Evolutionary conservation across 2,113 vertebrate species (phyloP).

Genomic region (Atherinomorus stipes): DNA sequence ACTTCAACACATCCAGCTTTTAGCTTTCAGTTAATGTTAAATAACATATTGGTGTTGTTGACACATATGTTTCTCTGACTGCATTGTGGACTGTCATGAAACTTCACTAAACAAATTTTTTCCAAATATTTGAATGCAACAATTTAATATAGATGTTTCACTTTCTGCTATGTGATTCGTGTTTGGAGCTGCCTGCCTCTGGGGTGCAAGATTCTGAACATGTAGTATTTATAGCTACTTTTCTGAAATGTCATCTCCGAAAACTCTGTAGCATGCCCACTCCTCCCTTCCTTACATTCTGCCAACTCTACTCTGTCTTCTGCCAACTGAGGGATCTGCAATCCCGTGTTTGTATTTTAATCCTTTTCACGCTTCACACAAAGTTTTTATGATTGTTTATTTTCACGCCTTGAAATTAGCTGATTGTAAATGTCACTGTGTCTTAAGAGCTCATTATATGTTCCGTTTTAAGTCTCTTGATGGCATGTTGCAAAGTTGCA

Average conservation of each 20-base stretch:
- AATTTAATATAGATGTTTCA: constrained; percentile 1
- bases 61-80: constrained; percentile 5
- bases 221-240: not conserved
- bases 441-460: not conserved
- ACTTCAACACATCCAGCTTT: not conserved
- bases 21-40: not conserved
- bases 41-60: not conserved
- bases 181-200: not conserved
- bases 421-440: not conserved
- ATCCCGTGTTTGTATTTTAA: not conserved
- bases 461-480: constrained; percentile 18
- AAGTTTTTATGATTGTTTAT: constrained; percentile 5
- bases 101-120: not conserved
- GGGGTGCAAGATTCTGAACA: not conserved
- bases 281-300: not conserved
- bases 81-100: not conserved
- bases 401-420: not conserved
- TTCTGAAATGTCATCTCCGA: not conserved
- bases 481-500: not conserved
- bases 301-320: not conserved
- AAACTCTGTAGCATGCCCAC: not conserved
- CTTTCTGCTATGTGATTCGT: not conserved
- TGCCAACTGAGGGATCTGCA: not conserved
- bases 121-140: not conserved
- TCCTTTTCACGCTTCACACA: not conserved